These are phyloP conservation scores for Cotesia typhae DNA, from an alignment of 1,140 invertebrate species.

Conservation along the genomic window DNA sequence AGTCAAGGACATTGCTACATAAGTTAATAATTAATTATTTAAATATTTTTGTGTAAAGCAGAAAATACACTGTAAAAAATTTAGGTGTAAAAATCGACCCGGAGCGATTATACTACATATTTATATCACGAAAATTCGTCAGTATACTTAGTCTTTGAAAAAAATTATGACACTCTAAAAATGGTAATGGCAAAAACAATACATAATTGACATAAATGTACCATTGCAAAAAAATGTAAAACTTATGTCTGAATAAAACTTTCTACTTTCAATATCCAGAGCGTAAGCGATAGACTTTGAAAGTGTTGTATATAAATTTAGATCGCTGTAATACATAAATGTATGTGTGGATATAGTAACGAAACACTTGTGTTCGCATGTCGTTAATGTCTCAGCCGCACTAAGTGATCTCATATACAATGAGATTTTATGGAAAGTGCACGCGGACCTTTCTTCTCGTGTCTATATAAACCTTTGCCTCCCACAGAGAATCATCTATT, in stretches of 20 bases:
- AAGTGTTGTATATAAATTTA: constrained; percentile 8
- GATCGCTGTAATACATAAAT: neutral
- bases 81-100: too few species aligned
- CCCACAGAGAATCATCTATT: neutral
- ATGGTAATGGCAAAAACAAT: too few species aligned
- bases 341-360: constrained; percentile 9
- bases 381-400: constrained; percentile 56
- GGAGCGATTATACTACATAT: too few species aligned
- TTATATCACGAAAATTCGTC: too few species aligned
- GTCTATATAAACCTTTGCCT: constrained; percentile 6
- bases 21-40: too few species aligned
- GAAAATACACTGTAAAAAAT: neutral
- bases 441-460: constrained; percentile 53
- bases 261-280: constrained; percentile 4
- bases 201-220: neutral
- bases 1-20: constrained; percentile 27
- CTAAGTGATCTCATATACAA: constrained; percentile 67
- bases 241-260: constrained; percentile 13
- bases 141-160: too few species aligned
- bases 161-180: too few species aligned
- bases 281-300: constrained; percentile 1
- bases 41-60: too few species aligned
- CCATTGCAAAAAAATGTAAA: constrained; percentile 1
- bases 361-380: constrained; percentile 33
- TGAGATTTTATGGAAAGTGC: constrained; percentile 67